Percentiles rank a stretch among this genome's conserved stretches.
These are phyloP conservation scores for Malurus splendens DNA, from an alignment of 2,797 vertebrate species.

Conservation along the genomic window DNA sequence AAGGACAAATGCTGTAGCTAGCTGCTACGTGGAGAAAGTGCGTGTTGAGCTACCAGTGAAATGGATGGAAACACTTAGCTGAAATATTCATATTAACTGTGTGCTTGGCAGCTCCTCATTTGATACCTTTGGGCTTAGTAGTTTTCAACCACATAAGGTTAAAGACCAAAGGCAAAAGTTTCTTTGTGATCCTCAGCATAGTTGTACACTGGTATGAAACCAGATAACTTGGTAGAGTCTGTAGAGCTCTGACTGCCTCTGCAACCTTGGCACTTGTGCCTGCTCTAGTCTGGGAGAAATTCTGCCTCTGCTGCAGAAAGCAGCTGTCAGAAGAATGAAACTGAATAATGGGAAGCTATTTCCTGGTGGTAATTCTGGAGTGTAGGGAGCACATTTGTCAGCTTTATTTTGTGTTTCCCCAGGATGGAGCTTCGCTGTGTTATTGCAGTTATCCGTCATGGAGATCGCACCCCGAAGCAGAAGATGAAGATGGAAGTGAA, in stretches of 20 bases:
- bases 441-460: slow-evolving; percentile 94
- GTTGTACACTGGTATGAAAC: not conserved
- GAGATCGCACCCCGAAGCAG: slow-evolving; percentile 96
- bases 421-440: slow-evolving; percentile 99
- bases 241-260: not conserved
- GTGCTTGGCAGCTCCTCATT: not conserved
- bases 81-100: not conserved
- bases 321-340: not conserved
- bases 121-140: not conserved
- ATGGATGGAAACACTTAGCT: not conserved
- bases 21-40: not conserved
- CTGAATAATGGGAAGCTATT: not conserved
- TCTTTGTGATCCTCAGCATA: not conserved
- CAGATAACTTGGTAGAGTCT: not conserved
- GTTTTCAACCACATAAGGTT: not conserved
- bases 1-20: not conserved
- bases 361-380: not conserved
- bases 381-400: not conserved
- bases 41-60: not conserved
- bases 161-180: not conserved
- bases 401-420: not conserved
- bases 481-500: slow-evolving; percentile 99
- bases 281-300: not conserved
- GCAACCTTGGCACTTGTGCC: not conserved
- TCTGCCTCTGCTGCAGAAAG: not conserved